Percentiles rank a stretch among this genome's conserved stretches.
These are phyloP conservation scores for Cairina moschata DNA, from an alignment of 2,113 vertebrate genomes.

Conservation along the genomic window DNA sequence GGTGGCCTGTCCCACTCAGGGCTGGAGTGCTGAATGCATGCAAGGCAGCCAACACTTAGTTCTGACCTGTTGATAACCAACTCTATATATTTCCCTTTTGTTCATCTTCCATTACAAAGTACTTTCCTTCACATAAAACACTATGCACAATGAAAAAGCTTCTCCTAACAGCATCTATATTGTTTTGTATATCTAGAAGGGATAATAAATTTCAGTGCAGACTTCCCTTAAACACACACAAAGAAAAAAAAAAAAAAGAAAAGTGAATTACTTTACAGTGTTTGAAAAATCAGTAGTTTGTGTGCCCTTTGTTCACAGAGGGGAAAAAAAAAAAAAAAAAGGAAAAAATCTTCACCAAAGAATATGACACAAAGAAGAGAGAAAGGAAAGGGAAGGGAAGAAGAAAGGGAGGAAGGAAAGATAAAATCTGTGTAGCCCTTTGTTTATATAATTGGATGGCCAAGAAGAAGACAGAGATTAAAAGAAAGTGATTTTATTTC, in stretches of 20 bases:
- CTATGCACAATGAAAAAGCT: background rate
- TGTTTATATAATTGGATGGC: background rate
- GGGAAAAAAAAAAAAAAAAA: background rate
- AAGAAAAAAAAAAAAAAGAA: background rate
- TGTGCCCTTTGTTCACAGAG: background rate
- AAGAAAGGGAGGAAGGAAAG: background rate
- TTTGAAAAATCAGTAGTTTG: background rate
- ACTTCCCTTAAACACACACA: background rate
- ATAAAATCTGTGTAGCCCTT: background rate
- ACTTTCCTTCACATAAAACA: background rate
- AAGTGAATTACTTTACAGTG: background rate
- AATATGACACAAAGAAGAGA: background rate
- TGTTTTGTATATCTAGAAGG: background rate
- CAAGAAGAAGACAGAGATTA: background rate
- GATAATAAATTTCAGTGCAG: background rate
- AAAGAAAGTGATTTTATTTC: background rate
- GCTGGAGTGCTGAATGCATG: background rate
- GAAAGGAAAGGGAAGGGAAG: background rate
- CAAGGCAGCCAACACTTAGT: slow-evolving; percentile 24
- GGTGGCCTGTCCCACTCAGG: slow-evolving; percentile 69
- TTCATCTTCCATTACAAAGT: background rate
- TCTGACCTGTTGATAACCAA: slow-evolving; percentile 72
- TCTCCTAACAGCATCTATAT: background rate
- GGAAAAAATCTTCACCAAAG: background rate
- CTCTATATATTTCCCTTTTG: background rate